Percentiles rank a stretch among this genome's conserved stretches.
Conservation (phyloP, 2,888 invertebrate genomes). For the Watsonalla cultraria region DNA sequence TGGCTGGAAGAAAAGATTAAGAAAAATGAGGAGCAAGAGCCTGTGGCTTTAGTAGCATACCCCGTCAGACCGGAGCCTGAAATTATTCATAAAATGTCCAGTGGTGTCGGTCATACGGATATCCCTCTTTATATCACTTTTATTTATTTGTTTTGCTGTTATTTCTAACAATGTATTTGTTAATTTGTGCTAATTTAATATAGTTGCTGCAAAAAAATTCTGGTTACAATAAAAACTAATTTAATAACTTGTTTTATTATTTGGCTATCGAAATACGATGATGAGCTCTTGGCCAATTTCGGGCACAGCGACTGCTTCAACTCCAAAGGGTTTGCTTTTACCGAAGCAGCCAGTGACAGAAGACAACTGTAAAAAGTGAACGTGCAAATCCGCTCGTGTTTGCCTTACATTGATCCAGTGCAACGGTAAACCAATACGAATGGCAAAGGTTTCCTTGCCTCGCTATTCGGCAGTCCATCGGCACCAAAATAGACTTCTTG, state of each 20-base stretch:
- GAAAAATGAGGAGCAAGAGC: constrained; percentile 47
- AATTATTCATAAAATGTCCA: constrained; percentile 28
- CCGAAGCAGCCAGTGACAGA: too few relatives aligned
- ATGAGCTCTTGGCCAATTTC: background rate
- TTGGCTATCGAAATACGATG: background rate
- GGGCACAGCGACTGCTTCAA: too few relatives aligned
- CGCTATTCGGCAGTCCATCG: too few relatives aligned
- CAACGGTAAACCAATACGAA: too few relatives aligned
- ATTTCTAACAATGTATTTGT: background rate
- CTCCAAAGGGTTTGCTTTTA: too few relatives aligned
- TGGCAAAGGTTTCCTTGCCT: too few relatives aligned
- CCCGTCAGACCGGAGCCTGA: constrained; percentile 37
- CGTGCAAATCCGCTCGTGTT: too few relatives aligned
- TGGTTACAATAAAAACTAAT: background rate
- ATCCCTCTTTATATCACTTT: background rate
- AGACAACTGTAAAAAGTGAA: too few relatives aligned
- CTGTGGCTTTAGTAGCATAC: constrained; percentile 32
- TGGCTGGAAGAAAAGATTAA: constrained; percentile 62
- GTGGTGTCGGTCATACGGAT: constrained; percentile 2
- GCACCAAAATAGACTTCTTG: too few relatives aligned
- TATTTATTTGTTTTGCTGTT: background rate
- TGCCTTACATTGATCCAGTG: too few relatives aligned
- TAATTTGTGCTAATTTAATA: background rate
- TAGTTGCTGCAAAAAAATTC: background rate
- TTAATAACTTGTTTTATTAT: background rate